Percentiles rank a stretch among this genome's conserved stretches.
Evolutionary conservation across 2,113 vertebrate species (phyloP).

Genomic region (Cyphomyrus discorhynchus): DNA sequence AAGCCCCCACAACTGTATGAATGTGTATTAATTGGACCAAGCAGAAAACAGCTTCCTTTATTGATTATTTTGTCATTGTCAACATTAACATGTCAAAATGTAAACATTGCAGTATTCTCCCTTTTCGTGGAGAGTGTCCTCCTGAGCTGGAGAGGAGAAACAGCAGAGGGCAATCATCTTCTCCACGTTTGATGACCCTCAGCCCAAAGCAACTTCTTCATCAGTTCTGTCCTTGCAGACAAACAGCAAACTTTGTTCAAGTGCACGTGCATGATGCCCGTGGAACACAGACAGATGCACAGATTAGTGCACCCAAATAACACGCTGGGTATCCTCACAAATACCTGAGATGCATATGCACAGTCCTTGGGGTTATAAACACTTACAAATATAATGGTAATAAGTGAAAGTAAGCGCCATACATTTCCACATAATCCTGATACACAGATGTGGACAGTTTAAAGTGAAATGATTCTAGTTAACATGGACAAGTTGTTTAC

Average conservation of each 20-base stretch:
- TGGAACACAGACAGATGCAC: not conserved
- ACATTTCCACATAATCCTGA: not conserved
- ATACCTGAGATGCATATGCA: not conserved
- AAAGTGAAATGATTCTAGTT: not conserved
- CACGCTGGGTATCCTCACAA: not conserved
- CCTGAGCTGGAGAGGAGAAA: not conserved
- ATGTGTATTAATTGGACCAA: not conserved
- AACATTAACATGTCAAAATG: slow-evolving; percentile 8
- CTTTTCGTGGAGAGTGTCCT: not conserved
- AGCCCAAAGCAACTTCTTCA: not conserved
- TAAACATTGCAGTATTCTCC: slow-evolving; percentile 7
- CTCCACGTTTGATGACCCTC: not conserved
- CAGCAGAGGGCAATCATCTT: not conserved
- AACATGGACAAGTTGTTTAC: not conserved
- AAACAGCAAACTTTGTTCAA: not conserved
- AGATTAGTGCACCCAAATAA: not conserved
- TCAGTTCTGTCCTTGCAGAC: not conserved
- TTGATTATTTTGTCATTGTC: not conserved
- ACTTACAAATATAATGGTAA: not conserved
- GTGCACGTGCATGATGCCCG: not conserved
- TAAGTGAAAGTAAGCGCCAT: not conserved
- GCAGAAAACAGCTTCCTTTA: not conserved
- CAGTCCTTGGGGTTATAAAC: not conserved
- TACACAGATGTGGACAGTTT: not conserved
- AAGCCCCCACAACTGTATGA: not conserved